These are phyloP conservation scores for Smutsia gigantea DNA, from an alignment of 2,797 vertebrate species.

Conservation along the genomic window DNA sequence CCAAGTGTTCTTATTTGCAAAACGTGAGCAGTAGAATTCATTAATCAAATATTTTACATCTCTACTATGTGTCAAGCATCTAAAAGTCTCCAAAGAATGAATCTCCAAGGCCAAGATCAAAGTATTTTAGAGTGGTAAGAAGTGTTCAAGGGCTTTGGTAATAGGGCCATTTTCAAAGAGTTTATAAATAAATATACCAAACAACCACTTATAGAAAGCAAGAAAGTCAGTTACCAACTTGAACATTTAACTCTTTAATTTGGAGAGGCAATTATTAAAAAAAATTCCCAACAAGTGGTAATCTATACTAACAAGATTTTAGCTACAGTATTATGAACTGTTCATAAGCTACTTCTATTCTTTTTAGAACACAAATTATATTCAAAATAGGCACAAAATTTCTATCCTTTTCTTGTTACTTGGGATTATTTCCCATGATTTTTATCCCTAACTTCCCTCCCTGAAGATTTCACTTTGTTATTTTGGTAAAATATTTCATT, in stretches of 20 bases:
- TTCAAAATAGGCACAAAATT: background rate
- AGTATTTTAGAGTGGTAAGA: background rate
- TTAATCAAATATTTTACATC: conserved; percentile 16
- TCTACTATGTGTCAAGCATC: background rate
- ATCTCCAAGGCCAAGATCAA: background rate
- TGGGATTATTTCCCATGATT: background rate
- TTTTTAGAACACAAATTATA: conserved; percentile 2
- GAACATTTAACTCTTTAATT: background rate
- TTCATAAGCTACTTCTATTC: background rate
- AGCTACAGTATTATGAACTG: background rate
- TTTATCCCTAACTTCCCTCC: background rate
- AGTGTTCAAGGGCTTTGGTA: background rate
- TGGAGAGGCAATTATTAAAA: background rate
- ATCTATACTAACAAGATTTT: background rate
- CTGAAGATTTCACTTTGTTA: conserved; percentile 19
- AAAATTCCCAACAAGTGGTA: background rate
- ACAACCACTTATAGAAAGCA: background rate
- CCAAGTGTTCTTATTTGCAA: conserved; percentile 2
- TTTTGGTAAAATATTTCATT: background rate
- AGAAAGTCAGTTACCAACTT: background rate
- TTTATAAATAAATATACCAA: conserved; percentile 26
- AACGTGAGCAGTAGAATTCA: background rate
- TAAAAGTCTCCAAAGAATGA: background rate
- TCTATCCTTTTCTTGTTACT: background rate
- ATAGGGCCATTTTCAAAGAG: conserved; percentile 2